A percentile compares a stretch with the other conserved stretches of the same genome.
Conservation (phyloP, 1,140 invertebrate species). For the Adelges cooleyi region DNA sequence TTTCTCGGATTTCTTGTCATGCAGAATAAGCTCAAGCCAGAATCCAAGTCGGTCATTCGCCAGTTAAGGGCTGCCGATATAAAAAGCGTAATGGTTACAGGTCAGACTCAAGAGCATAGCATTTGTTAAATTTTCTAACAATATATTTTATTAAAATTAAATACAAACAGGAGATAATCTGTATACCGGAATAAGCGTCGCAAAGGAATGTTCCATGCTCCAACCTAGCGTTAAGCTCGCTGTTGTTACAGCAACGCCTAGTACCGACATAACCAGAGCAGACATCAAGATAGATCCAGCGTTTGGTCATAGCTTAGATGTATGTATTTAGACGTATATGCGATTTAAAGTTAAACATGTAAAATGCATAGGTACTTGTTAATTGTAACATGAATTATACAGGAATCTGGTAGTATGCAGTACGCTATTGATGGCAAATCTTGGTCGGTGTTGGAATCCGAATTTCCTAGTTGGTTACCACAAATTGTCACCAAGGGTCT, state of each 20-base stretch:
- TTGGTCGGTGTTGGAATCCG: conserved; percentile 52
- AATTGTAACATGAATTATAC: no score
- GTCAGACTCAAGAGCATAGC: conserved; percentile 41
- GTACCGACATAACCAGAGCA: not conserved
- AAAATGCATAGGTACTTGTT: not conserved
- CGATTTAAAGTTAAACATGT: no score
- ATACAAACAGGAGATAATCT: conserved; percentile 75
- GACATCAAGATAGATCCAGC: conserved; percentile 7
- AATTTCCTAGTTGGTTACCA: conserved; percentile 55
- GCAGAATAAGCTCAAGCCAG: conserved; percentile 78
- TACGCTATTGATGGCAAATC: conserved; percentile 62
- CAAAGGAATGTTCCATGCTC: conserved; percentile 76
- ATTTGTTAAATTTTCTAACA: not conserved
- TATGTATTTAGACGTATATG: not conserved
- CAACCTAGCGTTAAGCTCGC: conserved; percentile 39
- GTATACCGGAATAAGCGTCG: conserved; percentile 81
- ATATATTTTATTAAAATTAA: not conserved
- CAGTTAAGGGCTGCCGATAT: conserved; percentile 65
- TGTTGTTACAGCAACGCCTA: conserved; percentile 1
- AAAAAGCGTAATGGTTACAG: conserved; percentile 84
- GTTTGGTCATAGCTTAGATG: not conserved
- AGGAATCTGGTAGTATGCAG: conserved; percentile 34
- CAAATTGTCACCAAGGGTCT: conserved; percentile 58
- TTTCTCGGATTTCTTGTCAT: conserved; percentile 79
- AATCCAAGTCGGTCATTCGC: conserved; percentile 65